These are phyloP conservation scores for Thinocorus orbignyianus DNA, from an alignment of 2,113 vertebrate species.

Conservation along the genomic window DNA sequence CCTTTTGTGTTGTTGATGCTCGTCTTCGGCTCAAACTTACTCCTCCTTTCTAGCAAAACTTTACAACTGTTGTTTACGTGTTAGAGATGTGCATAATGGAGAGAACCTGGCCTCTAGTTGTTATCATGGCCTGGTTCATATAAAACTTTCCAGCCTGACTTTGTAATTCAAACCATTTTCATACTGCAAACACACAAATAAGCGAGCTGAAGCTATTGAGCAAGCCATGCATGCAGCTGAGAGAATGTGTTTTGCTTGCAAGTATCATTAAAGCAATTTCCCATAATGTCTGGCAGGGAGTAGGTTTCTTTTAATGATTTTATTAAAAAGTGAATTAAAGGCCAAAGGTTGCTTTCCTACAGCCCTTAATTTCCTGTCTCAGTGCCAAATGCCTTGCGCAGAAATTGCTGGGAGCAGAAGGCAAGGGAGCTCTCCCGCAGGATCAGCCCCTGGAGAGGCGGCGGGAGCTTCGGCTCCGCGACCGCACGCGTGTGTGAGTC, in stretches of 20 bases:
- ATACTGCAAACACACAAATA: background rate
- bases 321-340: constrained; percentile 79
- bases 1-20: background rate
- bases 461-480: background rate
- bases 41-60: background rate
- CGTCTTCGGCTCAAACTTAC: fast-evolving
- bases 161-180: constrained; percentile 46
- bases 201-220: background rate
- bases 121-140: background rate
- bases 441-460: background rate
- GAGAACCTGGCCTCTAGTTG: background rate
- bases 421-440: background rate
- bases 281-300: constrained; percentile 59
- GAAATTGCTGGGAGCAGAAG: constrained; percentile 27
- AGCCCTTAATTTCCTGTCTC: constrained; percentile 77
- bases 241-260: constrained; percentile 36
- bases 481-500: background rate
- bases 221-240: background rate
- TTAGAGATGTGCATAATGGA: background rate
- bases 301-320: constrained; percentile 70
- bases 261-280: constrained; percentile 62
- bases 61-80: background rate
- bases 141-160: constrained; percentile 17
- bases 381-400: background rate
- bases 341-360: constrained; percentile 71